Evolutionary conservation across 2,113 vertebrate species (phyloP), one percentile per base, ranked within the genome.

Genomic region (Guaruba guarouba): DNA sequence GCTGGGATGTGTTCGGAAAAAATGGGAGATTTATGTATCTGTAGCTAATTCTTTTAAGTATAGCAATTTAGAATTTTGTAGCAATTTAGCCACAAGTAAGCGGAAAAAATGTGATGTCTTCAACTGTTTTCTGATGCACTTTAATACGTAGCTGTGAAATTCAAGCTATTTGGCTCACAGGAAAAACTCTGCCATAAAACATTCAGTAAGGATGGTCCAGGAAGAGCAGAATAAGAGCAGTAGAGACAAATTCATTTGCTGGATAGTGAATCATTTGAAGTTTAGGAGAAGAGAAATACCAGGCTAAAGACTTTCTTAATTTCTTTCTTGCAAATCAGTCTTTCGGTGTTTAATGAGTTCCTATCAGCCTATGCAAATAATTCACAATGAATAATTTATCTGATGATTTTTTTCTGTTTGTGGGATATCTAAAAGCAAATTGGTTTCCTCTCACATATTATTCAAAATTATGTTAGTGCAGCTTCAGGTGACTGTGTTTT

Each of bases 301-400:
- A 83, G 37, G 69, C 68, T 69, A 71, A 93, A 88, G 37, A 71
- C 76, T 83, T 91, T 44, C 70, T 74, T 37, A 7, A 61, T 73
- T 88, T 86, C 39, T 54, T 86, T 78, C 76, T 55, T 77, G 24
- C 19, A 68, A 86, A 83, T 89, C 94, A 80, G 62, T 75, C 62
- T 88, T 92, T 69, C 1, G 0, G 37, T 82, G 27, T 93, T 88
- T 94, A 93, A 94, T 93, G 75, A 90, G 79, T 82, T 97, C 79
- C 88, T 92, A 76, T 91, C 48, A 0, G 71, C 37, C 79, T 92
- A 76, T 87, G 92, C 92, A 95, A 96, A 97, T 97, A 96, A 88
- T 84, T 86, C 74, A 68, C 83, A 66, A 92, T 93, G 74, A 97
- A 97, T 95, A 90, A 95, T 92, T 93, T 94, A 97, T 95, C 95